Base-by-base conservation (phyloP, 1,140 invertebrate species). In the Branchinecta lindahli region DNA sequence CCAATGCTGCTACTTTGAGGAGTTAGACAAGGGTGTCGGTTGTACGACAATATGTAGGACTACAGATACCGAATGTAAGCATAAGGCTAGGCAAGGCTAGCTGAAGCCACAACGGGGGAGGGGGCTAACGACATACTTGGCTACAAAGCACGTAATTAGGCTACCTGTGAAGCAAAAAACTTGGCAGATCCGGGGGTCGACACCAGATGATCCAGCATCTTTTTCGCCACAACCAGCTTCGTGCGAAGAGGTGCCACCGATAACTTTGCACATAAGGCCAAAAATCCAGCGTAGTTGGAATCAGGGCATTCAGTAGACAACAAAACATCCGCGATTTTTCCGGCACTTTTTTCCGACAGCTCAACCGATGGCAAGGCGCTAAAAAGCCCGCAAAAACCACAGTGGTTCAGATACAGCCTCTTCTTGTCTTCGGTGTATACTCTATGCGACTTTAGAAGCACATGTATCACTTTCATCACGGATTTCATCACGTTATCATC, bases 301-400 rank as follows among this genome's bases (percentile, higher is more conserved):
- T 52, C 47, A 52, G 47, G n/a, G n/a, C 9, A 52, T 52, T 52
- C 47, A 9, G 9, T n/a, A n/a, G 47, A 52, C 9, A 52, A n/a
- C n/a, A 52, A 52, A 9, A 52, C 47, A 52, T 52, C 47, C n/a
- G 47, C 47, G 9, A 52, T 9, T 9, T 9, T 9, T 52, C n/a
- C 47, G 9, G 47, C 47, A 52, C 9, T 52, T 52, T 52, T 52
- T 52, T 52, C 47, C 9, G 47, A 52, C n/a, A 52, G n/a, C 9
- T 52, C n/a, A 52, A n/a, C 9, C 9, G 9, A 52, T n/a, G 9
- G 9, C 9, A 52, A 9, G n/a, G n/a, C 9, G n/a, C n/a, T n/a
- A 52, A 52, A n/a, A 52, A 52, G 47, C n/a, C 47, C 47, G n/a
- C 47, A 9, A 52, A 52, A 52, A n/a, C 47, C 47, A 52, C n/a